These are phyloP conservation scores for Lordiphosa collinella DNA, from an alignment of 1,140 invertebrate species.

Conservation along the genomic window DNA sequence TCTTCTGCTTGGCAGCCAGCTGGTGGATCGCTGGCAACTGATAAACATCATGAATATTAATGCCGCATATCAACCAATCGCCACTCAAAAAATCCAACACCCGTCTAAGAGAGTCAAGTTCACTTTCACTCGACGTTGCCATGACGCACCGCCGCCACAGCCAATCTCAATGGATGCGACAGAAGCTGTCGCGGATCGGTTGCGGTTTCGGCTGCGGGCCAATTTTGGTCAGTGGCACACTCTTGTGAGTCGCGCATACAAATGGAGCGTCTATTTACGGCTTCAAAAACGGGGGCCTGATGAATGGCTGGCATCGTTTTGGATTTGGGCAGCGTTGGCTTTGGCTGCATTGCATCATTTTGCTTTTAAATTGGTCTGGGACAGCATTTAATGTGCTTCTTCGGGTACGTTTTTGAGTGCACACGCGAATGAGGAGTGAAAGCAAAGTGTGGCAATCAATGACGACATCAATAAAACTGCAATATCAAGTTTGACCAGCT, in stretches of 20 bases:
- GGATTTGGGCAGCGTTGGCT: conserved; percentile 35
- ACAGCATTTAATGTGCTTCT: conserved; percentile 12
- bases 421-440: conserved; percentile 65
- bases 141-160: conserved; percentile 52
- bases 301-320: conserved; percentile 52
- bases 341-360: conserved; percentile 35
- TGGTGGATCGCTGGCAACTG: conserved; percentile 18
- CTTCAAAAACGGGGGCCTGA: conserved; percentile 35
- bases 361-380: conserved; percentile 7
- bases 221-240: conserved; percentile 72
- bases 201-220: conserved; percentile 24
- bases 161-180: conserved; percentile 1
- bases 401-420: conserved; percentile 42
- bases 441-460: conserved; percentile 78
- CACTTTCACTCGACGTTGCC: conserved; percentile 59
- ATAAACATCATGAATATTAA: conserved; percentile 73
- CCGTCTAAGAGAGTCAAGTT: conserved; percentile 60
- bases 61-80: conserved; percentile 36
- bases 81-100: not conserved
- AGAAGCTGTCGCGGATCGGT: conserved; percentile 8
- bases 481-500: conserved; percentile 68
- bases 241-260: conserved; percentile 44
- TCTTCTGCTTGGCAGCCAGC: conserved; percentile 29
- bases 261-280: conserved; percentile 46
- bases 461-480: conserved; percentile 66